Conservation (phyloP, 1,140 invertebrate genomes). For the Penaeus japonicus region DNA sequence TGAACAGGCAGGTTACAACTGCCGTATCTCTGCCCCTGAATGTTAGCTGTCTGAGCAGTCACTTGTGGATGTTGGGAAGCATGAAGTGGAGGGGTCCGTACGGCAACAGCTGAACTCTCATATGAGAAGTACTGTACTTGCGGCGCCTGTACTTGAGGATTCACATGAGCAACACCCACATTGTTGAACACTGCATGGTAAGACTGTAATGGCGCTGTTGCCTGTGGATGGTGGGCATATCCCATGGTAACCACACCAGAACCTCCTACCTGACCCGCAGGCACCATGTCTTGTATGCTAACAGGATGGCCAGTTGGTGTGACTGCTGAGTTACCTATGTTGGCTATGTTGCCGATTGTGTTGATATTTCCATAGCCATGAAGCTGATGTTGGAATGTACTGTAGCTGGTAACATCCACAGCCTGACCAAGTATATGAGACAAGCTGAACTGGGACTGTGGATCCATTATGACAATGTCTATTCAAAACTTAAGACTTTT, state of each 20-base stretch:
- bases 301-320: background rate
- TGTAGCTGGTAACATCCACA: constrained; percentile 31
- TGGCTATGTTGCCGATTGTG: background rate
- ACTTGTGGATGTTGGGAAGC: background rate
- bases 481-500: too few species aligned
- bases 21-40: background rate
- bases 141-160: background rate
- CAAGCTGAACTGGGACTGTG: constrained; percentile 7
- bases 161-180: constrained; percentile 19
- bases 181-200: constrained; percentile 24
- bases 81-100: constrained; percentile 15
- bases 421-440: constrained; percentile 26
- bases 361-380: constrained; percentile 24
- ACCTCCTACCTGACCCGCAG: background rate
- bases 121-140: constrained; percentile 36
- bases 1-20: constrained; percentile 4
- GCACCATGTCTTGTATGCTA: background rate
- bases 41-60: background rate
- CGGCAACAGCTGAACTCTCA: constrained; percentile 8
- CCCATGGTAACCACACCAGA: constrained; percentile 1
- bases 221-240: constrained; percentile 24
- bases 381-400: constrained; percentile 33
- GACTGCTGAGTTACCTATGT: background rate
- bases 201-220: background rate
- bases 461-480: constrained; percentile 2